Conservation (phyloP, 1,140 invertebrate genomes). For the Cydia strobilella region DNA sequence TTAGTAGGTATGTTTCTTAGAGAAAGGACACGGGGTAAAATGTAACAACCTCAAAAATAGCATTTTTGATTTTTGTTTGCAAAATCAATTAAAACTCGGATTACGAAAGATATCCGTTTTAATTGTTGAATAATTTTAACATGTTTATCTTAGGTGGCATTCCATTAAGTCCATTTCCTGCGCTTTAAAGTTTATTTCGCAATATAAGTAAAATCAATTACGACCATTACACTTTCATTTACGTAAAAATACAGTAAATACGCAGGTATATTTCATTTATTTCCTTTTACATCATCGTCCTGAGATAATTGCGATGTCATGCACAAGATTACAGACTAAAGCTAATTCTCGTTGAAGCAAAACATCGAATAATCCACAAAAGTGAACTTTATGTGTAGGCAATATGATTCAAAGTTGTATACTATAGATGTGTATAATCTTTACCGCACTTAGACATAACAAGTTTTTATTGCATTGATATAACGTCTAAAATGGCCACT, state of each 20-base stretch:
- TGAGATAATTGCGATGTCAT: constrained; percentile 11
- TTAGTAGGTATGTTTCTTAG: neutral
- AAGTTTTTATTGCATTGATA: neutral
- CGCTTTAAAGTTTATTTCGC: neutral
- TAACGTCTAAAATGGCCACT: no score
- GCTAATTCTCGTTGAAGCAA: neutral
- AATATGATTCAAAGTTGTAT: neutral
- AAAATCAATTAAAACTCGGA: no score
- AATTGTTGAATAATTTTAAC: no score
- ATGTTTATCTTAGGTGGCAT: neutral
- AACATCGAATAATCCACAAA: neutral
- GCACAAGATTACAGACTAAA: constrained; percentile 17
- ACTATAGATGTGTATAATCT: neutral
- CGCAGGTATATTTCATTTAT: neutral
- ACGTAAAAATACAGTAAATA: neutral
- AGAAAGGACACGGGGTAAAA: neutral
- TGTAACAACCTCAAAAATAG: neutral
- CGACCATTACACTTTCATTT: neutral
- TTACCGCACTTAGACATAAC: neutral
- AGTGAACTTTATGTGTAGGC: neutral
- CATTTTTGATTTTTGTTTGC: neutral
- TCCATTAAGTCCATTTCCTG: neutral
- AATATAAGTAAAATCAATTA: neutral
- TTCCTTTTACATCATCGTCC: neutral
- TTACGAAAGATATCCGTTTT: no score